Evolutionary conservation across 30 jellyfish, hydroid and myxozoan species (phyloP).

Genomic region (Hydra vulgaris): DNA sequence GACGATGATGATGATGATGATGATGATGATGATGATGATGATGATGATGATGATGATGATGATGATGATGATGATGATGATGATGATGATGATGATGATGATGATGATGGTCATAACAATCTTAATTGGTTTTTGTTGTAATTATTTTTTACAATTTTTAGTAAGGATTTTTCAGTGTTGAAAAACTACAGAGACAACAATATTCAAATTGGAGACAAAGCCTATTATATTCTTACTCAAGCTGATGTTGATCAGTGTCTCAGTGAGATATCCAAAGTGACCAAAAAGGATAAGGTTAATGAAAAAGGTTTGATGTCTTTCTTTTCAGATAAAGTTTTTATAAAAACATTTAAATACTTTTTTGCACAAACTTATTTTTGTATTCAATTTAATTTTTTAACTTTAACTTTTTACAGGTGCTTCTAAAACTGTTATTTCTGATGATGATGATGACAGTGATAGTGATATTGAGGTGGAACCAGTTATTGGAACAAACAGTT

Average conservation of each 20-base stretch:
- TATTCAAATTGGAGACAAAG: constrained; percentile 86
- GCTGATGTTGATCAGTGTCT: constrained; percentile 14
- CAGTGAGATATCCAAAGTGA: background rate
- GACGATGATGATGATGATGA: too few species aligned
- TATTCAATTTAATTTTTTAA: background rate
- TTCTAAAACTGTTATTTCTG: background rate
- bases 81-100: too few species aligned
- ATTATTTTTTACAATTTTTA: background rate
- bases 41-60: too few species aligned
- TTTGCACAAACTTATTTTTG: background rate
- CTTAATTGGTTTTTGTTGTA: too few species aligned
- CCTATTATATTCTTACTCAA: constrained; percentile 45
- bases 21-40: too few species aligned
- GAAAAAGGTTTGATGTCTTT: background rate
- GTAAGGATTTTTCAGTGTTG: constrained; percentile 17
- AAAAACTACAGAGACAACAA: constrained; percentile 51
- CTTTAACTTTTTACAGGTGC: background rate
- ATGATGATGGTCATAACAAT: too few species aligned
- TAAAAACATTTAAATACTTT: background rate
- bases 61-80: too few species aligned
- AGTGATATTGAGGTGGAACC: constrained; percentile 55
- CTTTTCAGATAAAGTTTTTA: background rate
- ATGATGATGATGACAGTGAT: constrained; percentile 49
- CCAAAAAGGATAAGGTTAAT: background rate
- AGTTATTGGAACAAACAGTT: constrained; percentile 23